Evolutionary conservation across 2,888 invertebrate species (phyloP).

Genomic region (Campoplex nolae): DNA sequence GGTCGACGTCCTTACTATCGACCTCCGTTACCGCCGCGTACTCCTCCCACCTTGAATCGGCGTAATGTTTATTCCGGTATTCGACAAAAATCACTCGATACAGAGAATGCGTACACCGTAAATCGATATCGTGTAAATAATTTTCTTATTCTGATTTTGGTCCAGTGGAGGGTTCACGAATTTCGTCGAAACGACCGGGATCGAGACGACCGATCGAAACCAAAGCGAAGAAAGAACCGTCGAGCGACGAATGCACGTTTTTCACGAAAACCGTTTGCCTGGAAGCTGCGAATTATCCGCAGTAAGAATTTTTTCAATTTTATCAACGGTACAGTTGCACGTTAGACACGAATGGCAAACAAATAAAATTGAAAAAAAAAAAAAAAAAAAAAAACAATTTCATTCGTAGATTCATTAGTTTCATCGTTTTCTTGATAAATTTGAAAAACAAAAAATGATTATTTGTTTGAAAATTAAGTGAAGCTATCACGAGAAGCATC

Average conservation of each 20-base stretch:
- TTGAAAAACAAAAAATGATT: background rate
- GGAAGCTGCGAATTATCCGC: constrained; percentile 91
- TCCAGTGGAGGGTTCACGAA: constrained; percentile 78
- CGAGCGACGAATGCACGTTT: constrained; percentile 87
- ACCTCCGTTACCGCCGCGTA: constrained; percentile 70
- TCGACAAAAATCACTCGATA: background rate
- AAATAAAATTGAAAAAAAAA: background rate
- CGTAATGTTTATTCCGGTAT: constrained; percentile 81
- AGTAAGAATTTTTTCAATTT: constrained; percentile 86
- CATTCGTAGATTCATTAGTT: background rate
- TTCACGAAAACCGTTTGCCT: constrained; percentile 91
- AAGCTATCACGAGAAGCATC: constrained; percentile 89
- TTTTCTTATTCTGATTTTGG: constrained; percentile 12
- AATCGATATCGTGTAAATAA: background rate
- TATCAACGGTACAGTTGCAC: background rate
- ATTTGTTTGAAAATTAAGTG: constrained; percentile 84
- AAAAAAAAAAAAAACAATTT: background rate
- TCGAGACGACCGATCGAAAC: constrained; percentile 77
- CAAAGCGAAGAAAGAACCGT: constrained; percentile 77
- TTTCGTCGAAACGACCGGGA: constrained; percentile 76
- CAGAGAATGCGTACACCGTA: background rate
- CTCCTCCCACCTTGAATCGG: constrained; percentile 75
- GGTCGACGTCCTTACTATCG: constrained; percentile 77
- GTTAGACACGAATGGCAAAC: background rate
- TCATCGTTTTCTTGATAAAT: background rate